phyloP scores from a whole-genome alignment of 2,113 vertebrate species.

The Brachirus orientalis region DNA sequence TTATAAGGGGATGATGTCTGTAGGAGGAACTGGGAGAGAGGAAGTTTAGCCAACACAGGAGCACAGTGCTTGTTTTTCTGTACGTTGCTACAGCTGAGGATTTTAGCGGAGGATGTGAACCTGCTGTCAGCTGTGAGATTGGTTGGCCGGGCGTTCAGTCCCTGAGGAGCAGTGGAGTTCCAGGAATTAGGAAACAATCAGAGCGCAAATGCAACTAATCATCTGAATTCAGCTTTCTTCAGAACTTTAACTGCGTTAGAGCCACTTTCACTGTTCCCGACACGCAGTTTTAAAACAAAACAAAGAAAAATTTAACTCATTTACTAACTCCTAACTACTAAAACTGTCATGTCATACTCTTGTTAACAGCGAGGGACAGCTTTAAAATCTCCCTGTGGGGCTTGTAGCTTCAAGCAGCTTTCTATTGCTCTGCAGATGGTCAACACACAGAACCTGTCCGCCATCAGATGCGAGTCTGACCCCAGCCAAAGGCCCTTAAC shows the following conservation, averaged over 20 bases:
- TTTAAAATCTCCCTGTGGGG: constrained; percentile 40
- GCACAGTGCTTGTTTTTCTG: constrained; percentile 44
- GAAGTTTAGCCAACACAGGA: constrained; percentile 58
- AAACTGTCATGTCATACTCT: constrained; percentile 1
- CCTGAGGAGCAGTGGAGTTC: constrained; percentile 44
- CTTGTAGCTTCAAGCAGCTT: constrained; percentile 45
- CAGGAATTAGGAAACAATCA: constrained; percentile 60
- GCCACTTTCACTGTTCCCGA: neutral
- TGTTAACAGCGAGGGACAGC: constrained; percentile 14
- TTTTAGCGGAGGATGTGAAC: constrained; percentile 64
- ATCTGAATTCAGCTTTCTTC: constrained; percentile 25
- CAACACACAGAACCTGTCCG: constrained; percentile 63
- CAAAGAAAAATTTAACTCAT: too few relatives aligned
- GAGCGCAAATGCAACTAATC: constrained; percentile 38
- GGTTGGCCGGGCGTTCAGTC: constrained; percentile 51
- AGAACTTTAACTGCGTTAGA: neutral
- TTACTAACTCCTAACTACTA: neutral
- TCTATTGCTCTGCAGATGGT: constrained; percentile 77
- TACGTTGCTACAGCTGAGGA: constrained; percentile 27
- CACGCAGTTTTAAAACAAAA: neutral
- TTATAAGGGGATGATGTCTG: constrained; percentile 15
- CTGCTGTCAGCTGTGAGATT: constrained; percentile 66
- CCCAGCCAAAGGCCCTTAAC: constrained; percentile 74
- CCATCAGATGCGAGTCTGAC: constrained; percentile 70
- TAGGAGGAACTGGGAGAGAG: constrained; percentile 4